Evolutionary conservation across 2,113 vertebrate genomes (phyloP), one percentile per base, ranked within the genome.

Genomic region (Gnathochromis pfefferi): DNA sequence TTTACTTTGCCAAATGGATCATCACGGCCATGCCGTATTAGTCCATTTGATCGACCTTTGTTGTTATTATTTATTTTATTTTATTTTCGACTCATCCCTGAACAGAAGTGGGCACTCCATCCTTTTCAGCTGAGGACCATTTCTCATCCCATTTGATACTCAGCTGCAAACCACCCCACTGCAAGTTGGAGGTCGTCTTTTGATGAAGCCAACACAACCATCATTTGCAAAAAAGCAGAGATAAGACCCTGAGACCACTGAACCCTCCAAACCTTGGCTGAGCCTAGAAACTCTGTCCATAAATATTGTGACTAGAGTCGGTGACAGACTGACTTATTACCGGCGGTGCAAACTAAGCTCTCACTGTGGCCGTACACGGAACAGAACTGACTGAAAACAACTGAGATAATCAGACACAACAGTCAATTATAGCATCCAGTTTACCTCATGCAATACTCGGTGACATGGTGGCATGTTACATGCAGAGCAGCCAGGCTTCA

Each of bases 1-100:
- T 53, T 53, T 53, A n/a, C 0, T 53, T n/a, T 51, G 19, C 49
- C 49, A n/a, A 53, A n/a, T 53, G 19, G 5, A n/a, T 10, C 5
- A 10, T 53, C 19, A 4, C 0, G 5, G 49, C 49, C 0, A 0
- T 51, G 19, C 49, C 9, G 19, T 53, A 53, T 4, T 11, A 3
- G 51, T 53, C 9, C 19, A 53, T 21, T 53, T 53, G n/a, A 53
- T 11, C n/a, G 1, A 53, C 5, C 51, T 54, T 21, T 54, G 1
- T 54, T 54, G 2, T 53, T 53, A 11, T 53, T 53, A 11, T 53
- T n/a, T 53, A n/a, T 53, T 51, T 51, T n/a, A 3, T 53, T 53
- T 53, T 53, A n/a, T 51, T 51, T 53, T 53, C 49, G 9, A 40
- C 4, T 35, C 31, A 63, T n/a, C 58, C 19, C 63, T 38, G 5